Conservation (phyloP, 2,888 invertebrate genomes). For the Caenorhabditis afra region DNA sequence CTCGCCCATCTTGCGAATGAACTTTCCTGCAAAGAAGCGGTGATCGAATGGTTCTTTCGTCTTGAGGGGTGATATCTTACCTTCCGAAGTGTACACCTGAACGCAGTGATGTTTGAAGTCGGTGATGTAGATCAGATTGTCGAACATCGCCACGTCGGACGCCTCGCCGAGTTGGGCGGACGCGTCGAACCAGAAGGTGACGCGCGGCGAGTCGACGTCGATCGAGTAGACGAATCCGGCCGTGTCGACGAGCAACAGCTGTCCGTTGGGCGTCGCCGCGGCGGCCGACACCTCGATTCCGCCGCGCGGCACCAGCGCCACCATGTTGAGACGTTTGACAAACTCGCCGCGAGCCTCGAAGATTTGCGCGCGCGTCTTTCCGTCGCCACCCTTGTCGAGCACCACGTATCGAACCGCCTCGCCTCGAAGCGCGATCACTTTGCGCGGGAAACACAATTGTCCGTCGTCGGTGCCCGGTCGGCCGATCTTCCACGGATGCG, state of each 20-base stretch:
- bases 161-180: conserved; percentile 70
- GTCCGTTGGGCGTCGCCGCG: conserved; percentile 65
- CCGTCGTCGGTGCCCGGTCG: conserved; percentile 75
- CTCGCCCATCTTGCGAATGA: conserved; percentile 76
- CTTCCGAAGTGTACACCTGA: conserved; percentile 73
- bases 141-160: conserved; percentile 75
- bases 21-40: conserved; percentile 66
- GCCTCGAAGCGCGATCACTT: conserved; percentile 70
- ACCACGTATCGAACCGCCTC: conserved; percentile 69
- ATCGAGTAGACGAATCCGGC: conserved; percentile 66
- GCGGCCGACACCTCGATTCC: conserved; percentile 70
- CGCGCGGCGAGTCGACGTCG: conserved; percentile 65
- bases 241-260: conserved; percentile 75
- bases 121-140: conserved; percentile 74
- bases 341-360: conserved; percentile 70
- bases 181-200: conserved; percentile 69
- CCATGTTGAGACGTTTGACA: conserved; percentile 66
- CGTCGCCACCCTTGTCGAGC: conserved; percentile 68
- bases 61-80: conserved; percentile 32
- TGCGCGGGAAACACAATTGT: conserved; percentile 74
- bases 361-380: conserved; percentile 69
- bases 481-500: conserved; percentile 72
- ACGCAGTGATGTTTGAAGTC: conserved; percentile 78
- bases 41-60: no score
- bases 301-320: conserved; percentile 64